Percentiles rank a stretch among this genome's conserved stretches.
phyloP scores from a whole-genome alignment of 2,888 invertebrate species.

The Callyntrura guangdongensis region DNA sequence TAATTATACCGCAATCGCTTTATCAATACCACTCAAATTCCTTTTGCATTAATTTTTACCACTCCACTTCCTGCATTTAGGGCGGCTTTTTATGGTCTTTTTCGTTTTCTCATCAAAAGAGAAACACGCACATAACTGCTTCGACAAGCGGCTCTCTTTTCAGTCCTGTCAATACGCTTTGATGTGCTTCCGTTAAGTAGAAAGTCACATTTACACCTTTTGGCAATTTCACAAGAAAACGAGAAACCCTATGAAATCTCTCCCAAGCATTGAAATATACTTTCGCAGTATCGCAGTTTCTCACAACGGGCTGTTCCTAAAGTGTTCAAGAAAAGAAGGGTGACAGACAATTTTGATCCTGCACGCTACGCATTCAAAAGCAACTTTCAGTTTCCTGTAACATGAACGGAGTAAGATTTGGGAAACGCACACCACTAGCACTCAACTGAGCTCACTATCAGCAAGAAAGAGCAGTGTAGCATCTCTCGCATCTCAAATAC shows the following conservation, averaged over 20 bases:
- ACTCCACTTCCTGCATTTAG: not conserved
- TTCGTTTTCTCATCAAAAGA: not conserved
- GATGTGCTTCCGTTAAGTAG: slow-evolving; percentile 10
- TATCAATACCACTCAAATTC: slow-evolving; percentile 12
- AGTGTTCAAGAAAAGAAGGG: not conserved
- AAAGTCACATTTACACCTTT: slow-evolving; percentile 61
- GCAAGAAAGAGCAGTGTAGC: not conserved
- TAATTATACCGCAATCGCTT: not conserved
- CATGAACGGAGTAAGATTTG: slow-evolving; percentile 13
- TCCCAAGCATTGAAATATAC: not conserved
- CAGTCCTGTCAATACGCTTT: slow-evolving; percentile 22
- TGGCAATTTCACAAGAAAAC: slow-evolving; percentile 44
- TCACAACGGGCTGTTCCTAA: not conserved
- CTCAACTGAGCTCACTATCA: not conserved
- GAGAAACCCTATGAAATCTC: not conserved
- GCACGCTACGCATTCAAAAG: not conserved
- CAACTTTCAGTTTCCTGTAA: slow-evolving; percentile 7
- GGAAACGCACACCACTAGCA: not conserved
- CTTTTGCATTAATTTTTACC: too few relatives aligned
- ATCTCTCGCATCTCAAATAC: not conserved
- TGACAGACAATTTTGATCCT: slow-evolving; percentile 3
- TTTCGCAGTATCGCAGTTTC: not conserved
- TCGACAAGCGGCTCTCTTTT: slow-evolving; percentile 19
- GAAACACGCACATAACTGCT: not conserved
- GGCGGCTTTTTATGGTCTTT: not conserved